Base-by-base conservation (phyloP, 1,140 invertebrate genomes). In the Conus betulinus region DNA sequence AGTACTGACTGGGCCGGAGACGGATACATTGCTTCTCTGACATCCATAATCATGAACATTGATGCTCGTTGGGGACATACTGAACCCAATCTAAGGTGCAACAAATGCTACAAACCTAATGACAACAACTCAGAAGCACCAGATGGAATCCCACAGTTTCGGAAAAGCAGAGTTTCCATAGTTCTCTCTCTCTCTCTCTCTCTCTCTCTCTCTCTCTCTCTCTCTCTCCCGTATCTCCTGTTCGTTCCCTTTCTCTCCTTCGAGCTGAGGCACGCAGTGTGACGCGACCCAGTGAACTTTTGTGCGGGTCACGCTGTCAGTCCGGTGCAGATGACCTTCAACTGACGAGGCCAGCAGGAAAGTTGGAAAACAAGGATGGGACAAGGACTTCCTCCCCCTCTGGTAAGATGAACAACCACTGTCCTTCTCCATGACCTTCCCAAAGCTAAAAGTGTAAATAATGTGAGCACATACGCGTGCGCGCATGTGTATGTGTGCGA, bases 251-350 rank as follows among this genome's bases (percentile, higher is more conserved):
- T 39, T 67, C 60, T 85, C 67, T 74, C 67, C 57, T 63, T 15
- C 82, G 23, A 23, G 81, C 82, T 63, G 53, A 84, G 27, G 57
- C 82, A 84, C 82, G 82, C 82, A 52, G 52, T 20, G 17, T 27
- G 53, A 20, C 6, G 57, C 82, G 82, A 84, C 82, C 82, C 57
- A 84, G 52, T 84, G 82, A 84, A 84, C 82, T 84, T 55, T 84
- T 60, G 55, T 13, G 82, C 82, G 20, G 82, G 82, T 84, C 82
- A 84, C 57, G 8, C 82, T 84, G 82, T 84, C 82, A 84, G 53
- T 60, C 82, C 57, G 27, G 82, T 63, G 82, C 81, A 63, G 10
- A 84, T 67, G 82, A 84, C 82, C 82, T 84, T 84, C 82, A 53
- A 51, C 55, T 60, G 82, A 63, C 82, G 82, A 17, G 23, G 55